Evolutionary conservation across 2,797 vertebrate species (phyloP), one percentile per base, ranked within the genome.

Genomic region (Sylvia borin): DNA sequence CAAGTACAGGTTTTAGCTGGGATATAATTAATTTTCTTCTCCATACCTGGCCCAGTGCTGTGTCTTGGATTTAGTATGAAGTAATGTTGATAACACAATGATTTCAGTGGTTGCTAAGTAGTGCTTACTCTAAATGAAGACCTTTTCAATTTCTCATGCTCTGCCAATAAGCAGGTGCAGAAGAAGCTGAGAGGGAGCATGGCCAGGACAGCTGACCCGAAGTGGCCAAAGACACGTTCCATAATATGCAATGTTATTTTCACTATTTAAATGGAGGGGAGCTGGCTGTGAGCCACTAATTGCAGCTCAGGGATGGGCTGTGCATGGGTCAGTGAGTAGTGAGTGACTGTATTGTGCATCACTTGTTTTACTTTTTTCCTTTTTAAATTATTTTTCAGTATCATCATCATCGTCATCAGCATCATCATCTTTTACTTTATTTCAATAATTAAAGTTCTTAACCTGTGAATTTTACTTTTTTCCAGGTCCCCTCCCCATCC

Each of bases 221-320:
- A 34, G 21, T 34, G 45, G 25, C 8, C 38, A 65, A 83, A 58
- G 51, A 51, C 38, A 31, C 13, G 19, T 40, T 40, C 36, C 43
- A n/a, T n/a, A 29, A 2, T 2, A 57, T 38, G 16, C 8, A 70
- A n/a, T 17, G 27, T 25, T 43, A 31, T 34, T 24, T 29, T 76
- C n/a, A 24, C 8, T 51, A 19, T 45, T n/a, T 22, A 64, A 45
- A 70, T 12, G 25, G n/a, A 64, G 38, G 8, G 17, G 20, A 58
- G 25, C 11, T 51, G 38, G 25, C 45, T 45, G 13, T 0, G 0
- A 70, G 43, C 32, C 9, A 6, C 4, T 0, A 0, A 19, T 9
- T 3, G 2, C 32, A 70, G 72, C 51, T 57, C n/a, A 47, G 72
- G 10, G 7, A 32, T 14, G 13, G n/a, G 21, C 18, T 77, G n/a